Percentiles rank a stretch among this genome's conserved stretches.
Evolutionary conservation across 2,113 vertebrate genomes (phyloP).

Genomic region (Gopherus evgoodei): DNA sequence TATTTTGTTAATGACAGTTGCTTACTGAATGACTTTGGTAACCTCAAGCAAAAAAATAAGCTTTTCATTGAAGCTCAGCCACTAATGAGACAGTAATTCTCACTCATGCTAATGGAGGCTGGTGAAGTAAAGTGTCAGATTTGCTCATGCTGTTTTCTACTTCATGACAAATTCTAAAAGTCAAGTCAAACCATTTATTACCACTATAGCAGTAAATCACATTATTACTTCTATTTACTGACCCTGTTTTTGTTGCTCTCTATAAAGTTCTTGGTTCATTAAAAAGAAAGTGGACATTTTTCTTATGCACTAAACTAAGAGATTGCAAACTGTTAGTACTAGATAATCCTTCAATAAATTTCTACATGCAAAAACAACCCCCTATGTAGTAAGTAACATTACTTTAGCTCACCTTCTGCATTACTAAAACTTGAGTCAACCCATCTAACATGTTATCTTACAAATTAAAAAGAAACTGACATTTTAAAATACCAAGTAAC

Average conservation of each 20-base stretch:
- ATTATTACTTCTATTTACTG: not conserved
- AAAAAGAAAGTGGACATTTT: not conserved
- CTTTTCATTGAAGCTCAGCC: not conserved
- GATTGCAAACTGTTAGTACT: not conserved
- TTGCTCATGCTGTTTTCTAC: no score
- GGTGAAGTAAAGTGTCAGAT: not conserved
- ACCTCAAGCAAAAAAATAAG: not conserved
- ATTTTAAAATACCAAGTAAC: not conserved
- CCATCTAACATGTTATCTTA: not conserved
- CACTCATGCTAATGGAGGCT: not conserved
- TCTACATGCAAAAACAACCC: not conserved
- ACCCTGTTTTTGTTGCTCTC: not conserved
- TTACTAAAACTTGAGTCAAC: not conserved
- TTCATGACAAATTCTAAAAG: no score
- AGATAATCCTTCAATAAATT: not conserved
- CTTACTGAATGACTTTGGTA: not conserved
- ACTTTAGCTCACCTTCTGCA: not conserved
- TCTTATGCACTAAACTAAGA: not conserved
- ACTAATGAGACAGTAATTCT: not conserved
- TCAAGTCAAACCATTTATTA: not conserved
- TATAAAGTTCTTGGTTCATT: not conserved
- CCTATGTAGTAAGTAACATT: not conserved
- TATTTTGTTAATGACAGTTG: not conserved
- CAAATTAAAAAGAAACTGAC: not conserved
- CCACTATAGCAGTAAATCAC: not conserved